These are phyloP conservation scores for Oscheius sp. DNA, from an alignment of 2,888 invertebrate species.

Conservation along the genomic window DNA sequence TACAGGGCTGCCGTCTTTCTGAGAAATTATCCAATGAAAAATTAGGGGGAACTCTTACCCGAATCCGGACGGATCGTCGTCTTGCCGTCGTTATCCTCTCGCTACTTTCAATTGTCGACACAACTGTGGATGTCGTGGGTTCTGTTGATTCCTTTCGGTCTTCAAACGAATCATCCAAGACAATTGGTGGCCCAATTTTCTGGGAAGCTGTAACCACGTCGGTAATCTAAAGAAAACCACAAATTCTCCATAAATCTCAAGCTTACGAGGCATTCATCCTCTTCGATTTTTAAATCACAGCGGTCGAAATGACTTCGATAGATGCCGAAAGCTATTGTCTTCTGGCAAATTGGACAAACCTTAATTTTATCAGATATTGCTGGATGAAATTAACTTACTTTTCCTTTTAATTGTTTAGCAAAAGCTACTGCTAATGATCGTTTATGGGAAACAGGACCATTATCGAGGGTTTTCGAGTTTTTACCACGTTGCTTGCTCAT, in stretches of 20 bases:
- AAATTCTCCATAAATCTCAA: not conserved
- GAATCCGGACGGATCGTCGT: not conserved
- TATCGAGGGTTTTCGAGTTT: no score
- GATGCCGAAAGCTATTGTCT: not conserved
- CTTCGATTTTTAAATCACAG: not conserved
- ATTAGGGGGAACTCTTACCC: not conserved
- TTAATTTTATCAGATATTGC: not conserved
- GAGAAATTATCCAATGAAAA: no score
- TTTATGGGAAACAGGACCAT: slow-evolving; percentile 3
- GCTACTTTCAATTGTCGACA: not conserved
- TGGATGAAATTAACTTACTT: not conserved
- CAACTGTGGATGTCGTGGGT: not conserved
- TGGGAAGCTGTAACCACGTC: not conserved
- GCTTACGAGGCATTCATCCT: slow-evolving; percentile 13
- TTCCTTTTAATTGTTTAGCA: not conserved
- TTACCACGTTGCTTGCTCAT: no score
- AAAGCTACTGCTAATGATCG: slow-evolving; percentile 13
- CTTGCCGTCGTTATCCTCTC: not conserved
- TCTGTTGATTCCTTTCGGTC: not conserved
- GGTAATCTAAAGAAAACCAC: not conserved
- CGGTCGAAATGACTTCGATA: not conserved
- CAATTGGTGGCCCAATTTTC: not conserved
- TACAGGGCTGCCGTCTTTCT: not conserved
- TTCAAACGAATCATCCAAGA: not conserved
- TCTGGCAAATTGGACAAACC: not conserved